Conservation (phyloP, 2,888 invertebrate species). For the Melanargia galathea region DNA sequence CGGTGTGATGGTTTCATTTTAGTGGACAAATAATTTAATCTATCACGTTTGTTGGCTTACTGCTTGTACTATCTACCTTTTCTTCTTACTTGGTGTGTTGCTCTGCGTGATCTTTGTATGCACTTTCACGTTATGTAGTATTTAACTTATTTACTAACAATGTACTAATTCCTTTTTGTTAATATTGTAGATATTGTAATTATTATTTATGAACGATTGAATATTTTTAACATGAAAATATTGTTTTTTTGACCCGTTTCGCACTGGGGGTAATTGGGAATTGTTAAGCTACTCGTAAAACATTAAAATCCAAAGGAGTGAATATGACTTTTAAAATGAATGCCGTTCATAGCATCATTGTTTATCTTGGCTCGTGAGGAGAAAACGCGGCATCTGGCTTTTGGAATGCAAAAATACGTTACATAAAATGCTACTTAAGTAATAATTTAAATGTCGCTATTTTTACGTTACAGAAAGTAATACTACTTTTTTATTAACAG, state of each 20-base stretch:
- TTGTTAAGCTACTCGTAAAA: not conserved
- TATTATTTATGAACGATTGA: constrained; percentile 21
- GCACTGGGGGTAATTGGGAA: constrained; percentile 20
- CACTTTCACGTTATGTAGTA: constrained; percentile 51
- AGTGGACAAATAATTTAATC: constrained; percentile 43
- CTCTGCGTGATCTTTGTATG: constrained; percentile 61
- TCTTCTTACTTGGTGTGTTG: constrained; percentile 68
- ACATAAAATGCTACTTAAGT: constrained; percentile 15
- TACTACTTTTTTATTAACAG: not conserved
- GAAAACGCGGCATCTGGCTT: constrained; percentile 7
- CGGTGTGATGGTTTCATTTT: constrained; percentile 74
- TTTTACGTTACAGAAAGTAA: constrained; percentile 3
- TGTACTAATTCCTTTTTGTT: constrained; percentile 48
- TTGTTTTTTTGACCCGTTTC: constrained; percentile 20
- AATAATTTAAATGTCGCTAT: not conserved
- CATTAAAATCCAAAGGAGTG: not conserved
- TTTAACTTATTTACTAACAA: constrained; percentile 48
- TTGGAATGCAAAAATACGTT: constrained; percentile 23
- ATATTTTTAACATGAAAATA: constrained; percentile 21
- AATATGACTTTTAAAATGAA: not conserved
- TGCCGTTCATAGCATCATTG: constrained; percentile 28
- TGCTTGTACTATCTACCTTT: constrained; percentile 58
- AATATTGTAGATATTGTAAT: constrained; percentile 31
- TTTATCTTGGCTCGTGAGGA: constrained; percentile 29
- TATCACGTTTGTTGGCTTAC: constrained; percentile 49